Evolutionary conservation across 2,888 invertebrate genomes (phyloP), one percentile per base, ranked within the genome.

Genomic region (Belgica antarctica): DNA sequence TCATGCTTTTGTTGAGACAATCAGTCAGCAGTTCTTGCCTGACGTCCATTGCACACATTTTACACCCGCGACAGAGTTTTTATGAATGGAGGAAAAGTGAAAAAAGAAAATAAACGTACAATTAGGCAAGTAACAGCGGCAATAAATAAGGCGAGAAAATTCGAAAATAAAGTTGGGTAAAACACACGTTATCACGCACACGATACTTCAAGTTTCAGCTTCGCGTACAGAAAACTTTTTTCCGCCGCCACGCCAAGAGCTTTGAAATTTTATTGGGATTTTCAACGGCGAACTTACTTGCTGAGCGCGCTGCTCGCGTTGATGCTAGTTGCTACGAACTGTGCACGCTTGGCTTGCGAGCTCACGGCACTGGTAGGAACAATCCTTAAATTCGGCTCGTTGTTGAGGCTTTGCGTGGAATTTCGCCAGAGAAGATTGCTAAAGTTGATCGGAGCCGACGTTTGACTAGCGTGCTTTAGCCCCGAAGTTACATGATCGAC

Each of bases 401-500:
- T 66, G n/a, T n/a, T 41, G 2, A 61, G 36, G 17, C 19, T 31
- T 4, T 62, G 31, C 34, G 36, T 57, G 1, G 68, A 68, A 27
- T 57, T 61, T 59, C 31, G 25, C 70, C 70, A 70, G 31, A 70
- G 52, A 28, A 68, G 22, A 19, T 17, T 68, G 22, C 7, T 57
- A 10, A 62, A 62, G 10, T 22, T 62, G 10, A 62, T 10, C n/a
- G 27, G 57, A 28, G 17, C 31, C n/a, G n/a, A 19, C 4, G 31
- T 5, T 10, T 15, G 19, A 15, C 52, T 25, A 7, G 17, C 22
- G 47, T 68, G 68, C 22, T 68, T 68, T 34, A 68, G 12, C 28
- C 28, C 34, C 68, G 57, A 34, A 52, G 68, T 34, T 68, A 68
- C 68, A 68, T 68, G 68, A 28, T 68, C 70, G 22, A 70, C 70